A percentile compares a stretch with the other conserved stretches of the same genome.
Evolutionary conservation across 1,140 invertebrate species (phyloP).

Genomic region (Drosophila watanabei): DNA sequence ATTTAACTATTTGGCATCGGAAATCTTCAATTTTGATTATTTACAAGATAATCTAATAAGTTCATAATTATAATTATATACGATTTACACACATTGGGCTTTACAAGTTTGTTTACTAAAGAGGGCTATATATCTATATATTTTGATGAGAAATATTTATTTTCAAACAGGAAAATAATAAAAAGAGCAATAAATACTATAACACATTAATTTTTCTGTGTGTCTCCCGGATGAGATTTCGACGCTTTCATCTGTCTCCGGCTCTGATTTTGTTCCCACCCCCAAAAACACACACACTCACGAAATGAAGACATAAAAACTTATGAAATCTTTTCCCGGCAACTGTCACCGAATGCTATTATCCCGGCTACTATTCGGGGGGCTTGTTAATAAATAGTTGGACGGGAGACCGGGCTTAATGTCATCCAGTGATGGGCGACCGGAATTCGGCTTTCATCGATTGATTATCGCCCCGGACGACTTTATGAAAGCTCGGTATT

Average conservation of each 20-base stretch:
- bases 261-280: slow-evolving; percentile 51
- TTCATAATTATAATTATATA: not conserved
- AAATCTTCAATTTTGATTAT: not conserved
- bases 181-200: not conserved
- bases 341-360: slow-evolving; percentile 46
- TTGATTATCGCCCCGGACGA: not conserved
- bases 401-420: slow-evolving; percentile 11
- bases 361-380: slow-evolving; percentile 12
- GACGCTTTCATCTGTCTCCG: slow-evolving; percentile 44
- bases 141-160: not conserved
- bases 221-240: slow-evolving; percentile 41
- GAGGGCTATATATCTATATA: not conserved
- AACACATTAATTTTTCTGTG: slow-evolving; percentile 18
- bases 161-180: not conserved
- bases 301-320: slow-evolving; percentile 75
- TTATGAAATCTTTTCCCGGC: slow-evolving; percentile 53
- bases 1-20: not conserved
- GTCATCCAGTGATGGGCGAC: slow-evolving; percentile 2
- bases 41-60: not conserved
- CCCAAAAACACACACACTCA: slow-evolving; percentile 6
- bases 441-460: slow-evolving; percentile 13
- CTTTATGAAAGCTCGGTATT: slow-evolving; percentile 4
- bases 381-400: slow-evolving; percentile 37
- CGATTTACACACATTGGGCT: no score
- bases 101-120: not conserved